Conservation (phyloP, 2,888 invertebrate genomes). For the Drosophila anceps region DNA sequence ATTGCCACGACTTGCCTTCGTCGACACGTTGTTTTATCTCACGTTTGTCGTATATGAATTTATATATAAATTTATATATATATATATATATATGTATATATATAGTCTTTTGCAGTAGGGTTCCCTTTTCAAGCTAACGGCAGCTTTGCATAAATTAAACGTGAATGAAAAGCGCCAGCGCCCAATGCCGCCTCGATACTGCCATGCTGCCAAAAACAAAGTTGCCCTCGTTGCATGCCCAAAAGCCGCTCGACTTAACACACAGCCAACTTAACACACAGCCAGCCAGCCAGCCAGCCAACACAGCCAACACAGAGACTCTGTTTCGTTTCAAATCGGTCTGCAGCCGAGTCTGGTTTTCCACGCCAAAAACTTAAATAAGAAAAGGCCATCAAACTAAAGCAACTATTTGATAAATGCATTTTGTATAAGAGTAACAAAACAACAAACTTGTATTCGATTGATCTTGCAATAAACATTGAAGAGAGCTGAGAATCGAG, state of each 20-base stretch:
- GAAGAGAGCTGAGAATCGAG: neutral
- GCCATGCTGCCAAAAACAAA: constrained; percentile 3
- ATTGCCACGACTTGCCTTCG: constrained; percentile 20
- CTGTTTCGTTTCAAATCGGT: neutral
- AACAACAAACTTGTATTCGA: neutral
- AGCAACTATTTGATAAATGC: constrained; percentile 29
- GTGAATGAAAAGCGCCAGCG: constrained; percentile 39
- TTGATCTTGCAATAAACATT: neutral
- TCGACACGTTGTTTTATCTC: constrained; percentile 47
- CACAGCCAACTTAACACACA: neutral
- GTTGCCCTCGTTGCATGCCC: constrained; percentile 52
- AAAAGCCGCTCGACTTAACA: constrained; percentile 72
- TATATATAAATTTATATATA: neutral
- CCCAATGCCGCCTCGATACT: constrained; percentile 19
- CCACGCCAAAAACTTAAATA: constrained; percentile 8
- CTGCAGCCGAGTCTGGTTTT: constrained; percentile 18
- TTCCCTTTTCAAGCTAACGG: constrained; percentile 22
- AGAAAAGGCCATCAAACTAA: constrained; percentile 36
- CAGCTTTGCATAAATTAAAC: constrained; percentile 49
- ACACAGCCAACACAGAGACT: constrained; percentile 35
- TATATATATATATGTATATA: neutral
- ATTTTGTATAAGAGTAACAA: constrained; percentile 10
- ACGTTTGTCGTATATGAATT: constrained; percentile 1
- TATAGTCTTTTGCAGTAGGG: constrained; percentile 1
- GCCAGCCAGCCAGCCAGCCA: no score